phyloP scores from a whole-genome alignment of 1,140 invertebrate genomes.

The Drosophila nigrodunni region DNA sequence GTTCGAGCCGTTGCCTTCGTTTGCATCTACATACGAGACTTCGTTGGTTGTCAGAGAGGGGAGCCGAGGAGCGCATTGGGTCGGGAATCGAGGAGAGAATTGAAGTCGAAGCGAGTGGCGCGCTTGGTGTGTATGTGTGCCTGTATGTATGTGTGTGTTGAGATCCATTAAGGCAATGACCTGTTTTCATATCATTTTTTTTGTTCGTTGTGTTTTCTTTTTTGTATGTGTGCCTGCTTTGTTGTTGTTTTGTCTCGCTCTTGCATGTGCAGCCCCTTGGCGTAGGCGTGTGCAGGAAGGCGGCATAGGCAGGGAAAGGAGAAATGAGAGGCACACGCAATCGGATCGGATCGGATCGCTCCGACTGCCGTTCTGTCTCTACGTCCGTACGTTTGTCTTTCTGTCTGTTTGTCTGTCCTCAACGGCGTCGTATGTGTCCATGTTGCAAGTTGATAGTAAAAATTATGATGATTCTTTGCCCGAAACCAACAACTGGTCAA shows the following conservation, averaged over 20 bases:
- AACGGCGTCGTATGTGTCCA: slow-evolving; percentile 66
- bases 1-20: slow-evolving; percentile 57
- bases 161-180: slow-evolving; percentile 84
- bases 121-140: slow-evolving; percentile 38
- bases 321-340: slow-evolving; percentile 67
- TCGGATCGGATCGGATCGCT: slow-evolving; percentile 48
- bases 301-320: not conserved
- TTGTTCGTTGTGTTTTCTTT: slow-evolving; percentile 17
- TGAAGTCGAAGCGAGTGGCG: slow-evolving; percentile 34
- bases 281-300: slow-evolving; percentile 56
- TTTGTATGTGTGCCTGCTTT: slow-evolving; percentile 39
- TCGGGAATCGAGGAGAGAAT: slow-evolving; percentile 11
- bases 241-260: slow-evolving; percentile 79
- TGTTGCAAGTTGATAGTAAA: slow-evolving; percentile 82
- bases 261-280: slow-evolving; percentile 30
- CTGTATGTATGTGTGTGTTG: slow-evolving; percentile 41
- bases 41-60: not conserved
- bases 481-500: slow-evolving; percentile 76
- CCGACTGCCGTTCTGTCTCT: slow-evolving; percentile 16
- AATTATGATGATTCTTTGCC: slow-evolving; percentile 81
- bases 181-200: slow-evolving; percentile 81
- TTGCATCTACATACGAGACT: slow-evolving; percentile 64
- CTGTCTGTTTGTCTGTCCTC: slow-evolving; percentile 17
- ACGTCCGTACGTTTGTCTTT: slow-evolving; percentile 7
- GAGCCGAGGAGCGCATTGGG: not conserved